Conservation (phyloP, 2,888 invertebrate species). For the Pristionchus entomophagus region DNA sequence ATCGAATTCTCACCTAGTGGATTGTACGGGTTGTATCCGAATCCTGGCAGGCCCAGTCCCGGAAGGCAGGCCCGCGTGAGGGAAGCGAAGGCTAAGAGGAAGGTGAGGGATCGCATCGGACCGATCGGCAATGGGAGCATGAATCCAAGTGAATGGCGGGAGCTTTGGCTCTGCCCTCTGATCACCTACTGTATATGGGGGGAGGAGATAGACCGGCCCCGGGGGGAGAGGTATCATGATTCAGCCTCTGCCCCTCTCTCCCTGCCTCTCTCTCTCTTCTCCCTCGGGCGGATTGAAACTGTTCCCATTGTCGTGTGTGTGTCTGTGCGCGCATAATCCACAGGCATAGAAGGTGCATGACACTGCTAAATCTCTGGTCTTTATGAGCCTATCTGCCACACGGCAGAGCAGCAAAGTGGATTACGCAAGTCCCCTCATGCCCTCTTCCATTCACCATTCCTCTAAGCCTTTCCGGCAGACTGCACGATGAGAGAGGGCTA, state of each 20-base stretch:
- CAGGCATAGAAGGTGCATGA: conserved; percentile 32
- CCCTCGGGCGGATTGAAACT: conserved; percentile 45
- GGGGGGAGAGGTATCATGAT: conserved; percentile 40
- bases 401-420: conserved; percentile 47
- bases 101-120: conserved; percentile 27
- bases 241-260: conserved; percentile 12
- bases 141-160: conserved; percentile 8
- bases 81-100: conserved; percentile 2
- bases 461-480: conserved; percentile 20
- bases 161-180: conserved; percentile 35
- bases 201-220: conserved; percentile 43
- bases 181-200: conserved; percentile 38
- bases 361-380: conserved; percentile 28
- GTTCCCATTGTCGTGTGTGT: conserved; percentile 48
- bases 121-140: neutral
- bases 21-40: conserved; percentile 43
- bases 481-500: neutral
- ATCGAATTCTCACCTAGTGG: neutral
- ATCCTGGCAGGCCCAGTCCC: conserved; percentile 18
- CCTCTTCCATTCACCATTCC: neutral
- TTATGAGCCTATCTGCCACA: conserved; percentile 22
- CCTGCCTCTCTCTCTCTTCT: conserved; percentile 25
- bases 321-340: conserved; percentile 43
- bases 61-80: conserved; percentile 39
- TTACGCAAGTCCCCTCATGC: conserved; percentile 9